phyloP scores from a whole-genome alignment of 1,140 invertebrate species.

The Akabosia matsudoensis region DNA sequence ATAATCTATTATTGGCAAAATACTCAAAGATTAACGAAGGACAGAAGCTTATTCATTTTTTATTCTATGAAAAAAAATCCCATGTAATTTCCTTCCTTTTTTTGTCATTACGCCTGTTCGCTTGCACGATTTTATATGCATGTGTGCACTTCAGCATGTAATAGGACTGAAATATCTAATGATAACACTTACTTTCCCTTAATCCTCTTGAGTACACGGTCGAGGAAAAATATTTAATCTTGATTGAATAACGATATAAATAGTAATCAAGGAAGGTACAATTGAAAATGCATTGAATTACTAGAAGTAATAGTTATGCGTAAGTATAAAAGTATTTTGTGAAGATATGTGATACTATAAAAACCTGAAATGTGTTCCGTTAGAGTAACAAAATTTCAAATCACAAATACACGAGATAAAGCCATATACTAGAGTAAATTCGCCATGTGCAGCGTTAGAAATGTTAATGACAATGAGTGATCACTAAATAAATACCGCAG shows the following conservation, averaged over 20 bases:
- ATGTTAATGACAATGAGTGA: too few relatives aligned
- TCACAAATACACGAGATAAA: too few relatives aligned
- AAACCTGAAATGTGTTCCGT: too few relatives aligned
- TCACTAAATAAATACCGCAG: too few relatives aligned
- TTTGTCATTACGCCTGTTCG: too few relatives aligned
- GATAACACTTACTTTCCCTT: slow-evolving; percentile 8
- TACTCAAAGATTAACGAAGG: slow-evolving; percentile 14
- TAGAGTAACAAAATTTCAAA: too few relatives aligned
- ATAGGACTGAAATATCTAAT: not conserved
- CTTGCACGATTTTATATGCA: not conserved
- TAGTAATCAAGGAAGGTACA: slow-evolving; percentile 1
- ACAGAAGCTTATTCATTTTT: not conserved
- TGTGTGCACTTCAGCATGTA: not conserved
- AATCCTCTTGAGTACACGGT: not conserved
- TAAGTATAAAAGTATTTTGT: too few relatives aligned
- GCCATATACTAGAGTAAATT: too few relatives aligned
- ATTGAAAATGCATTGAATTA: not conserved
- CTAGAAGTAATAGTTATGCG: too few relatives aligned
- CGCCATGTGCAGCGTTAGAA: too few relatives aligned
- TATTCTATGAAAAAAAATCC: not conserved
- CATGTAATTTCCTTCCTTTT: not conserved
- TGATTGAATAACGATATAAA: not conserved
- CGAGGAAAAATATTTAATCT: too few relatives aligned
- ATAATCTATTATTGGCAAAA: slow-evolving; percentile 22
- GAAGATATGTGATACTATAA: too few relatives aligned